A percentile compares a stretch with the other conserved stretches of the same genome.
Evolutionary conservation across 2,113 vertebrate genomes (phyloP).

Genomic region (Phaethon lepturus): DNA sequence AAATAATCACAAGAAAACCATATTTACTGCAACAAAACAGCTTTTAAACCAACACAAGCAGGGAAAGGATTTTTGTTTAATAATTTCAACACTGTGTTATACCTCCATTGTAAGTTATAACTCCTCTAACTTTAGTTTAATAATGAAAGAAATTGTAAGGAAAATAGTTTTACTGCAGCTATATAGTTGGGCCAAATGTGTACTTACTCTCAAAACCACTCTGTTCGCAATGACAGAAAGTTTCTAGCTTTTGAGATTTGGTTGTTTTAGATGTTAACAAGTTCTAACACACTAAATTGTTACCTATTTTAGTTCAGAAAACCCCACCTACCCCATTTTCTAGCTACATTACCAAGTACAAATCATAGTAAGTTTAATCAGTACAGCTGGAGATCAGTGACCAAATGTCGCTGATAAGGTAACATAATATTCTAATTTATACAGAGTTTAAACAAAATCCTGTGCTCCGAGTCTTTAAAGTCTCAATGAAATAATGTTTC

Average conservation of each 20-base stretch:
- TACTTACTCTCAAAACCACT: not conserved
- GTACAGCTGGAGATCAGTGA: not conserved
- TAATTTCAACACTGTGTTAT: not conserved
- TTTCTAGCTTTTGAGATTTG: not conserved
- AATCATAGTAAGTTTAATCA: not conserved
- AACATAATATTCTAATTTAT: not conserved
- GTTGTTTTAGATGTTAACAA: not conserved
- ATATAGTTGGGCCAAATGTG: not conserved
- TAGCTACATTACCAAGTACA: not conserved
- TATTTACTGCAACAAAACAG: not conserved
- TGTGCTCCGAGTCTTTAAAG: not conserved
- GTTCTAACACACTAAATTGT: not conserved
- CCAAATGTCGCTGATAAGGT: not conserved
- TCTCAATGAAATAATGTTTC: not conserved
- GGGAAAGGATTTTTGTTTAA: not conserved
- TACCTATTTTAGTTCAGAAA: not conserved
- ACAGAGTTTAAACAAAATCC: not conserved
- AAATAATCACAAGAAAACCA: not conserved
- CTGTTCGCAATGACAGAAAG: not conserved
- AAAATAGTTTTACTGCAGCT: not conserved
- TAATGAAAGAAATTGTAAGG: not conserved
- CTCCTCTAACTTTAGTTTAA: not conserved
- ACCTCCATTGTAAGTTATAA: not conserved
- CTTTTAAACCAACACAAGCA: not conserved
- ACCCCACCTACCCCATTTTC: not conserved